phyloP scores from a whole-genome alignment of 1,140 invertebrate species.

The Maconellicoccus hirsutus region DNA sequence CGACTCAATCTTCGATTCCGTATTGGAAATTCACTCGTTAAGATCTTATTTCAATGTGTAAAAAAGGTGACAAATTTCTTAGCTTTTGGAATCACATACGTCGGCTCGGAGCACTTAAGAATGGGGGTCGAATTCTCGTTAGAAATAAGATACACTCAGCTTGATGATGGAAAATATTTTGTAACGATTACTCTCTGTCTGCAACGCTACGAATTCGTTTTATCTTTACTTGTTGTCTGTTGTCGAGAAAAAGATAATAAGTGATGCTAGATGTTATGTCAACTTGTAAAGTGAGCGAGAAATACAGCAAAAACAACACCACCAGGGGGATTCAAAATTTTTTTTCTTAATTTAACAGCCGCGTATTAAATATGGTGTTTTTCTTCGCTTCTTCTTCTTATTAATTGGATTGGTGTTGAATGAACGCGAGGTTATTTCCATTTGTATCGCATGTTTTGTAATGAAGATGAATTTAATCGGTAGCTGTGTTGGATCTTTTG shows the following conservation, averaged over 20 bases:
- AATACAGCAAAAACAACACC: background rate
- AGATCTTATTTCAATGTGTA: background rate
- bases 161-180: conserved; percentile 5
- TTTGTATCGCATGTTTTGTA: no score
- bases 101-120: no score
- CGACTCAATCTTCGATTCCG: background rate
- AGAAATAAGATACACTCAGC: conserved; percentile 3
- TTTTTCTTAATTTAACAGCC: background rate
- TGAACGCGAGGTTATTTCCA: background rate
- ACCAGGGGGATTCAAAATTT: background rate
- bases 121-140: background rate
- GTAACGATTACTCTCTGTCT: conserved; percentile 8
- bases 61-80: background rate
- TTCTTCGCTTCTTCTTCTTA: background rate
- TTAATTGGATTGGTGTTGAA: background rate
- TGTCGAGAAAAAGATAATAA: background rate
- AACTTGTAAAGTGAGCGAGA: conserved; percentile 3
- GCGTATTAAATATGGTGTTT: background rate
- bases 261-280: background rate
- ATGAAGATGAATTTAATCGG: no score
- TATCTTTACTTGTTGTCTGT: background rate
- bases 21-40: background rate
- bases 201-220: background rate
- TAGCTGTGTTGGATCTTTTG: no score
- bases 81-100: background rate